Base-by-base conservation (phyloP, 2,888 invertebrate genomes). In the Microplitis manilae region DNA sequence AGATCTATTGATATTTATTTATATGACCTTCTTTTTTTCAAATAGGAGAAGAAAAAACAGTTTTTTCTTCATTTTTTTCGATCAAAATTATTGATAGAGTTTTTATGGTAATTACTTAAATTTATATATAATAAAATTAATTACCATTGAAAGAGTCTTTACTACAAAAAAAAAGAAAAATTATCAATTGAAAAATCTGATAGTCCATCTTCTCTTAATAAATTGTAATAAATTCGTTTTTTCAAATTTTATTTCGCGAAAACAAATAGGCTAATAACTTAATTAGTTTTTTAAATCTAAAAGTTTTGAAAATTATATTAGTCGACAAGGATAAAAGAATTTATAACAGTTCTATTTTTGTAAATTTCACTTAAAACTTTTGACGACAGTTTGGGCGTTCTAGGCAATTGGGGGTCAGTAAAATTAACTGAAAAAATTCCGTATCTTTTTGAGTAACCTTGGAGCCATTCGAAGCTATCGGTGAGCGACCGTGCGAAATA, bases 391-490 rank as follows among this genome's bases (percentile, higher is more conserved):
- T 95, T 94, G 0, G 94, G 92, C 0, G 91, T 92, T 81, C 95
- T 91, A 1, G 92, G 91, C 76, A 93, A 92, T 0, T 91, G 89
- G 0, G 92, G 90, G 82, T 92, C 92, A 1, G 88, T 88, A 85
- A 94, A 94, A 86, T 96, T 92, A 0, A 95, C 94, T 81, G 92
- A 90, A 83, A 93, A 94, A 0, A 95, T 83, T 7, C 95, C 96
- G 88, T 94, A 95, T 85, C 92, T 81, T 41, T 41, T 72, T 93
- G 93, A 93, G 86, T 92, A 96, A 40, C 96, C 96, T 65, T 92
- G 91, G 77, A 91, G 91, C 96, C 96, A 96, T 87, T 96, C 96
- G 88, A 94, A 95, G 86, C 95, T 95, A 85, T 97, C 96, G 89
- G 96, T 92, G n/a, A 96, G 89, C 80, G 94, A 94, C 95, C 96